Base-by-base conservation (phyloP, 2,113 vertebrate species). In the Anoura caudifer region DNA sequence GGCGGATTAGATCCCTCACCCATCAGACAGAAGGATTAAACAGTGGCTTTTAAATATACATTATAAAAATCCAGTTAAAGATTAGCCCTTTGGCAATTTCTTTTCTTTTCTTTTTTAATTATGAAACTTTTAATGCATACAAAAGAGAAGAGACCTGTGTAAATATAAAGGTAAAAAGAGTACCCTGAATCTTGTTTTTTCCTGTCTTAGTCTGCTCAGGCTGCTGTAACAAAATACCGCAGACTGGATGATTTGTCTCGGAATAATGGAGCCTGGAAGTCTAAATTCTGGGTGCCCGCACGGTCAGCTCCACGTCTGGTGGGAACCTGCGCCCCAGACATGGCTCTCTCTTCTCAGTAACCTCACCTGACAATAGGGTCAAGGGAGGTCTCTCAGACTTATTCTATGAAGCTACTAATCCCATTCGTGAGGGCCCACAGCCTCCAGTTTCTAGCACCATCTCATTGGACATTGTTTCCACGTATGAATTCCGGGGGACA, bases 51-150 rank as follows among this genome's bases (percentile, higher is more conserved):
- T 50, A 96, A 94, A 87, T 45, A 17, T 11, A 63, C 19, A 67
- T 83, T 45, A 13, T 84, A 89, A 87, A 82, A 95, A 43, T 52
- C 43, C 67, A 79, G 75, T 94, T 82, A 88, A 94, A 97, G 67
- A 95, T 84, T 31, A 65, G 36, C 75, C 81, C 22, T 69, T 93
- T 93, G 82, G 54, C 45, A 41, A 61, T 76, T 73, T 69, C 43
- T 56, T 84, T 87, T 91, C 20, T 69, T 90, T 89, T 41, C 16
- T n/a, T 72, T 86, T 91, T 80, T 26, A 61, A 61, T 91, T 70
- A 11, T 52, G 15, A 61, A 84, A 72, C 31, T 85, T 91, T n/a
- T 56, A 72, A 75, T 20, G 8, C 52, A 36, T 56, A 45, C 22
- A 52, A 61, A 96, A 61, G 38, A 88, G 26, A 87, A 50, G 70